Base-by-base conservation (phyloP, 1,140 invertebrate species). In the Orchesella cincta region DNA sequence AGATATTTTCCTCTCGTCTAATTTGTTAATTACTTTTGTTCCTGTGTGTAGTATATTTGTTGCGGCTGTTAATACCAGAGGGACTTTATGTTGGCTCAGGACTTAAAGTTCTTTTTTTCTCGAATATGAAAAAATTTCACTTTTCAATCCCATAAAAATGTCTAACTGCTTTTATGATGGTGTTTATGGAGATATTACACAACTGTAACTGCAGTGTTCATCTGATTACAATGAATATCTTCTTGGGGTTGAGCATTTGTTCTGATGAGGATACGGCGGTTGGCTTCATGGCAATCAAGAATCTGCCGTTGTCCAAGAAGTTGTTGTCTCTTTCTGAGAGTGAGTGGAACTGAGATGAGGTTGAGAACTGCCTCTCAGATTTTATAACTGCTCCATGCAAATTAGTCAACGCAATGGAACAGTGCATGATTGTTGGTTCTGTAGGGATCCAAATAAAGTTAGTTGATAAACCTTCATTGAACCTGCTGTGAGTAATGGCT, bases 181-280 rank as follows among this genome's bases (percentile, higher is more conserved):
- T n/a, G n/a, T n/a, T n/a, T n/a, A n/a, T n/a, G n/a, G n/a, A n/a
- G n/a, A n/a, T n/a, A n/a, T n/a, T n/a, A n/a, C n/a, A n/a, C n/a
- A n/a, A n/a, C n/a, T n/a, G n/a, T n/a, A n/a, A n/a, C n/a, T n/a
- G n/a, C n/a, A n/a, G n/a, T n/a, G n/a, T 33, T 67, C 31, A 67
- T 67, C 62, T 67, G 62, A 67, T 67, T 3, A n/a, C n/a, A n/a
- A 67, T 67, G 62, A 67, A 67, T 29, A 31, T 67, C 14, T 67
- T 67, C 62, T 67, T 67, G 62, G 33, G 62, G 62, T 8, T 67
- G 26, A 67, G 28, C 62, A 67, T 67, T 67, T 67, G 62, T 5
- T 67, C 62, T 31, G 62, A 67, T 12, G 29, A 29, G 5, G 2
- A 8, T 26, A 8, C 31, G 62, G 14, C 33, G 28, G 62, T 2